Base-by-base conservation (phyloP, 2,888 invertebrate species). In the Orthonychiurus folsomi region DNA sequence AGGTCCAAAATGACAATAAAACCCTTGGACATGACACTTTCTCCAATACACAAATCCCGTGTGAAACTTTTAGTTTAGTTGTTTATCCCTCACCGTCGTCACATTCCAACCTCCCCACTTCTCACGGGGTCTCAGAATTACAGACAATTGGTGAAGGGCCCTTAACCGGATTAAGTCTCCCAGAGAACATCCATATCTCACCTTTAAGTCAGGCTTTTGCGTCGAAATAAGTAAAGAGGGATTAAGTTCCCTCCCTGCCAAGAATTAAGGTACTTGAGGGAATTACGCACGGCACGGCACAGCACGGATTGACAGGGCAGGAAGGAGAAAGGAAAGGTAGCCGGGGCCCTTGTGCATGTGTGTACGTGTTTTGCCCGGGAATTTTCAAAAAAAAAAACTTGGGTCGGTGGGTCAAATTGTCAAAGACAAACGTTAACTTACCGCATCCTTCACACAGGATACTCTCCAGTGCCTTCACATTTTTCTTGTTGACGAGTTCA, bases 401-500 rank as follows among this genome's bases (percentile, higher is more conserved):
- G n/a, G n/a, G n/a, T n/a, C n/a, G n/a, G n/a, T n/a, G n/a, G n/a
- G n/a, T n/a, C n/a, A n/a, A n/a, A n/a, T n/a, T n/a, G n/a, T n/a
- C n/a, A n/a, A n/a, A n/a, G n/a, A n/a, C n/a, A n/a, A n/a, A n/a
- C n/a, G n/a, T n/a, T n/a, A 21, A 64, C 68, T 73, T 67, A 73
- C 73, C 68, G 66, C 73, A 73, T 63, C 68, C 71, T 64, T 70
- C 67, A 67, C 73, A 73, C 24, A 73, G 66, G 61, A 69, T 68
- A 57, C 66, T 67, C 55, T 73, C 69, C 15, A 71, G 66, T 57
- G 67, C 65, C 62, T 73, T 73, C 55, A 69, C 69, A 65, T 70
- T 73, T 62, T 66, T 71, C 69, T 71, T 73, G 63, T 73, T 73
- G 64, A 71, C 71, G 26, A 73, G 66, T 63, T 73, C 73, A 64